phyloP scores from a whole-genome alignment of 2,888 invertebrate genomes.

The Drosophila percnosoma region DNA sequence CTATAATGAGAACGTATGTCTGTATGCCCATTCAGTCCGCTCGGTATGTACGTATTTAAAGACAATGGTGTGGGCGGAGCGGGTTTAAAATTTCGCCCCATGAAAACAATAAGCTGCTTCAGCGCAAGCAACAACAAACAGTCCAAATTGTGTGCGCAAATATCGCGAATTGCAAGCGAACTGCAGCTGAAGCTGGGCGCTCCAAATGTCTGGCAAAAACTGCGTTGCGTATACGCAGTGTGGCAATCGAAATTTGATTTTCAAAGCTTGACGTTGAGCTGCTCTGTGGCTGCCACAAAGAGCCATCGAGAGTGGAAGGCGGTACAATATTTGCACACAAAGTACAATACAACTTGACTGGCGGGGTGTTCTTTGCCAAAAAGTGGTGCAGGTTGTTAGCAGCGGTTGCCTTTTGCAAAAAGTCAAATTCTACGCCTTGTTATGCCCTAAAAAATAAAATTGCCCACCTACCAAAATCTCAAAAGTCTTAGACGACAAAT shows the following conservation, averaged over 20 bases:
- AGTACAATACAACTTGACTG: slow-evolving; percentile 64
- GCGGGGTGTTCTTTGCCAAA: slow-evolving; percentile 2
- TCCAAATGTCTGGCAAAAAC: slow-evolving; percentile 41
- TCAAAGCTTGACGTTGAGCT: slow-evolving; percentile 51
- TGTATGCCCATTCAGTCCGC: neutral
- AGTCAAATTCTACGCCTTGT: slow-evolving; percentile 28
- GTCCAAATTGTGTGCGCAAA: slow-evolving; percentile 71
- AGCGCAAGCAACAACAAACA: slow-evolving; percentile 52
- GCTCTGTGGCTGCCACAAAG: slow-evolving; percentile 19
- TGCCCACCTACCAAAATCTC: no score
- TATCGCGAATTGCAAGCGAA: slow-evolving; percentile 66
- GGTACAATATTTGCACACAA: slow-evolving; percentile 69
- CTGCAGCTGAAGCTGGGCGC: slow-evolving; percentile 38
- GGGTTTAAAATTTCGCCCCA: slow-evolving; percentile 25
- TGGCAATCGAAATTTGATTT: slow-evolving; percentile 74
- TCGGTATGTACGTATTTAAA: neutral
- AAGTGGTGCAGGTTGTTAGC: slow-evolving; percentile 23
- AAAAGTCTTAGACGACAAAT: neutral
- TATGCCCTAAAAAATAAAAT: slow-evolving; percentile 39
- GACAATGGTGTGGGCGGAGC: neutral
- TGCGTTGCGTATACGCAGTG: slow-evolving; percentile 74
- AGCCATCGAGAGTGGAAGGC: slow-evolving; percentile 35
- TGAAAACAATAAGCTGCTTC: slow-evolving; percentile 63
- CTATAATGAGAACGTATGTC: slow-evolving; percentile 54
- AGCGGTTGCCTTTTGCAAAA: slow-evolving; percentile 46